Base-by-base conservation (phyloP, 2,888 invertebrate genomes). In the Idaea straminata region DNA sequence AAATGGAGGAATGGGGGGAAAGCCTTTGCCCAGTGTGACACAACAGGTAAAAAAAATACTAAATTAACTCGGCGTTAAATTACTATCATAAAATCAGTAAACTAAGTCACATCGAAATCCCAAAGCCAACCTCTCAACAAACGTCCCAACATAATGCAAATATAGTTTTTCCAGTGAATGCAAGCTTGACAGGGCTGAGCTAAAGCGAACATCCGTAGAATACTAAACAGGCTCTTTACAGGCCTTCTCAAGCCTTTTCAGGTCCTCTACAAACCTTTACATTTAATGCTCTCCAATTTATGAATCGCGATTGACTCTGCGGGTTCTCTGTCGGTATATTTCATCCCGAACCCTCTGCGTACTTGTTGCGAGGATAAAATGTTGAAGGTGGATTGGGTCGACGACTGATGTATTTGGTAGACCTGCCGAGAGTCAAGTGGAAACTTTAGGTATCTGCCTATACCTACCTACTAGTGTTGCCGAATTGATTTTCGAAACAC, bases 241-340 rank as follows among this genome's bases (percentile, higher is more conserved):
- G 47, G 61, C 25, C 61, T 61, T 61, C 47, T 13, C 6, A 47
- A 13, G 47, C 47, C 47, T 47, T 47, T 47, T 47, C 47, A 47
- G 47, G 47, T 10, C 13, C 47, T 68, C 68, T 70, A 70, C 70
- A 61, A 64, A 68, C 67, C 66, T 64, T 67, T 66, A 59, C 60
- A 36, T 67, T 64, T 71, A 71, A 71, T 71, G 67, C 69, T 61
- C 65, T 64, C 65, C 66, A 71, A 69, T 71, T 71, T 71, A 71
- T 67, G 69, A 71, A 67, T 67, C 69, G 59, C 66, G 62, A 66
- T 67, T 62, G 60, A 67, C 57, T 47, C 61, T 35, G 25, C 7
- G 10, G 6, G 59, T 59, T 25, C 6, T 34, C 59, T 25, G 34
- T 15, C 34, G 64, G 68, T 57, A 57, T 63, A 60, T 64, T 66